Evolutionary conservation across 64 coral and sea anemone genomes (phyloP).

Genomic region (Stylophora pistillata): DNA sequence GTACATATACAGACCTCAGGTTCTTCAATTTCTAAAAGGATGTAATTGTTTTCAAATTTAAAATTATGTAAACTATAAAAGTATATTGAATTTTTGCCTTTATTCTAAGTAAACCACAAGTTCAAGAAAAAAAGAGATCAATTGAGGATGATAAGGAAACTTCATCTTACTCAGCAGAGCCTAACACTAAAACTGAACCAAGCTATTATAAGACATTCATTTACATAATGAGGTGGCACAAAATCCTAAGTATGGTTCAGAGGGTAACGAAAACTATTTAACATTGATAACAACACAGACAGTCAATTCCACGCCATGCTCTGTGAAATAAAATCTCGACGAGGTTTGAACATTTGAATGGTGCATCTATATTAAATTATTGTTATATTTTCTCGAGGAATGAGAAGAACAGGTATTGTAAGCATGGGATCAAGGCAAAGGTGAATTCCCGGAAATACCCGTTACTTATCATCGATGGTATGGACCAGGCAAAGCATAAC

Average conservation of each 20-base stretch:
- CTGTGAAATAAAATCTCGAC: neutral
- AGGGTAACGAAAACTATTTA: too few relatives aligned
- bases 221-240: too few relatives aligned
- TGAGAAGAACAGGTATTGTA: neutral
- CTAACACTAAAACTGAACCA: too few relatives aligned
- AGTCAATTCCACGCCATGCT: neutral
- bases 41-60: too few relatives aligned
- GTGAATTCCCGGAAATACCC: neutral
- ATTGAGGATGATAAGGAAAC: neutral
- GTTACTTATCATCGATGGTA: neutral
- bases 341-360: neutral
- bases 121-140: neutral
- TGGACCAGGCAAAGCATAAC: neutral
- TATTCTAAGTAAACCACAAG: neutral
- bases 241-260: too few relatives aligned
- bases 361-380: too few relatives aligned
- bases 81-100: too few relatives aligned
- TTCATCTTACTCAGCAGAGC: neutral
- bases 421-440: neutral
- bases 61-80: too few relatives aligned
- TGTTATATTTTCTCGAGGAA: neutral
- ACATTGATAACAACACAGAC: too few relatives aligned
- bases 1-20: too few relatives aligned
- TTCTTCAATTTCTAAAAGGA: too few relatives aligned
- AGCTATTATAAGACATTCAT: too few relatives aligned